Percentiles rank a stretch among this genome's conserved stretches.
Conservation (phyloP, 2,113 vertebrate genomes). For the Caloenas nicobarica region DNA sequence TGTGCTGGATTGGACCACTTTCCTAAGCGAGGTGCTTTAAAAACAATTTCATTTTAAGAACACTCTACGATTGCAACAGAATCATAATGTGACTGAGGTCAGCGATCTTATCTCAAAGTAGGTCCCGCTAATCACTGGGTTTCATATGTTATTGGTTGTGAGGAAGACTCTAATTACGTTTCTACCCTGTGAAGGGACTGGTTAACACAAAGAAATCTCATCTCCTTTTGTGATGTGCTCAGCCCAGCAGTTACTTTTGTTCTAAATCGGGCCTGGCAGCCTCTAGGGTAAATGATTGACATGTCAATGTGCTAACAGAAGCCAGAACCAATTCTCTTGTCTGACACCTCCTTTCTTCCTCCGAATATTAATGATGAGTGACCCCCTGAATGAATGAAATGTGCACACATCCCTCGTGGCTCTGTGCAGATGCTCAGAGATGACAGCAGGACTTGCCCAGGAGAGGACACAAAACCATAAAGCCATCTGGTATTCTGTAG, state of each 20-base stretch:
- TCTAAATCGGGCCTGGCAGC: constrained; percentile 54
- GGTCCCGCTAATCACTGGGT: background rate
- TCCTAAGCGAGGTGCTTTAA: background rate
- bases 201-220: constrained; percentile 46
- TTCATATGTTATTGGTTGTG: background rate
- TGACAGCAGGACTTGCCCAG: constrained; percentile 45
- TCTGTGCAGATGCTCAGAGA: constrained; percentile 48
- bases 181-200: background rate
- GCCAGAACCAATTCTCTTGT: constrained; percentile 43
- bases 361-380: constrained; percentile 12
- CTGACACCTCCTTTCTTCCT: constrained; percentile 22
- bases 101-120: constrained; percentile 16
- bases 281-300: constrained; percentile 49
- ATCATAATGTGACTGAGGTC: background rate
- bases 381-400: constrained; percentile 61
- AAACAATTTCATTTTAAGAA: background rate
- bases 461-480: constrained; percentile 8
- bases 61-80: background rate
- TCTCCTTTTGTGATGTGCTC: constrained; percentile 25
- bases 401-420: constrained; percentile 22
- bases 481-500: constrained; percentile 42
- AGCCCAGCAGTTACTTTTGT: constrained; percentile 52
- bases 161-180: constrained; percentile 16
- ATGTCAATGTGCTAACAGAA: constrained; percentile 37
- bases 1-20: background rate